Base-by-base conservation (phyloP, 2,888 invertebrate species). In the Auanema sp. region DNA sequence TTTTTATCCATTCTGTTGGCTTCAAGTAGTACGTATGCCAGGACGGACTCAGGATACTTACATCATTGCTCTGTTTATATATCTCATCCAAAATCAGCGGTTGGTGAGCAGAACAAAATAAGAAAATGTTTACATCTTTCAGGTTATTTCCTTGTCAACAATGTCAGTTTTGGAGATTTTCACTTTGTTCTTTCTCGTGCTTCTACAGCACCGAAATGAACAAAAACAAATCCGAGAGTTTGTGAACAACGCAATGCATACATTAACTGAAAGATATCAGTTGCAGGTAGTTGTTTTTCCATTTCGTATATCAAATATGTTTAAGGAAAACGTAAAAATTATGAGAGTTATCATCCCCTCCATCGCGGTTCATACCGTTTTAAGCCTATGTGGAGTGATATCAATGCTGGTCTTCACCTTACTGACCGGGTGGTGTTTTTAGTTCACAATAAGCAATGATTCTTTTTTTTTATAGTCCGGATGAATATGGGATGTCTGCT, bases 201-300 rank as follows among this genome's bases (percentile, higher is more conserved):
- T 69, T 11, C 64, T 72, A 12, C 65, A 69, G 5, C 71, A 71
- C 51, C 64, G 65, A 6, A 71, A 71, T 40, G 66, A 71, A 55
- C 54, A 62, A 18, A 41, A 69, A 40, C 69, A 74, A 59, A 67
- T 74, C 8, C 68, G 66, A 43, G 72, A 72, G 57, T 75, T 75
- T 51, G 72, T 75, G 42, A 75, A 75, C 64, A 72, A 72, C n/a
- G 72, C 75, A 21, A 69, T 70, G 68, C 75, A 75, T 43, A 66
- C 75, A 1, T 42, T 75, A 23, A 68, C 72, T 1, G 75, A 75
- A 51, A 58, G 75, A 50, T 75, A 75, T 62, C 75, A 75, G 49
- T 62, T 75, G 5, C 68, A 70, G 63, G 72, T 70, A 8, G 18
- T 50, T n/a, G 21, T 42, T 41, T 55, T 14, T 55, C 6, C n/a